Base-by-base conservation (phyloP, 2,888 invertebrate genomes). In the Macrophya annulata region DNA sequence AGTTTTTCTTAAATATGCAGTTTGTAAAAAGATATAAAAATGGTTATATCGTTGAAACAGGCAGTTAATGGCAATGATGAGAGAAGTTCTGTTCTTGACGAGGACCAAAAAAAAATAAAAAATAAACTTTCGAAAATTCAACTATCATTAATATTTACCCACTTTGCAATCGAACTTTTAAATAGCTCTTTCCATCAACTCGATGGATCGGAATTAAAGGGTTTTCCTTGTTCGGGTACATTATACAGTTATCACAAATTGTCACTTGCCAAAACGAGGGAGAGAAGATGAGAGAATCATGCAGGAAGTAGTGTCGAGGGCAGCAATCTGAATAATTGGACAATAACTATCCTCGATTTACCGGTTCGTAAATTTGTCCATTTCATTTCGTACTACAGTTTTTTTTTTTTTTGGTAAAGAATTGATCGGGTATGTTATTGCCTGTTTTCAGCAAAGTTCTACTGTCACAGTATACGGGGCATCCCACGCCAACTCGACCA, bases 261-360 rank as follows among this genome's bases (percentile, higher is more conserved):
- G 10, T 12, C 45, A 8, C 45, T 45, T 15, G 5, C 74, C 74
- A 43, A 45, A 1, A 21, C 25, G n/a, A 74, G 45, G 74, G 37
- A 37, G 25, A 72, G 43, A 72, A 72, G 43, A 43, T 37, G 9
- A 37, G 31, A 51, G 55, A 10, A 12, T 4, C 15, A n/a, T n/a
- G n/a, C n/a, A 51, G 77, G 17, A 55, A 51, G 51, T 77, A 45
- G 45, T 25, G 74, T 68, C 37, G 17, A 68, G 45, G 43, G 74
- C 74, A 74, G 74, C 74, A 74, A 15, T 15, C 48, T 77, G 77
- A 77, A 77, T 77, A 77, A 77, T 77, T 77, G 77, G 51, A 51
- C 77, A 77, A 55, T 55, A 77, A 55, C 77, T 77, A 77, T 77
- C 37, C 77, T 55, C 77, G 77, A 37, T 77, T 37, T 77, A 40